Evolutionary conservation across 1,140 invertebrate species (phyloP).

Genomic region (Phthorimaea operculella): DNA sequence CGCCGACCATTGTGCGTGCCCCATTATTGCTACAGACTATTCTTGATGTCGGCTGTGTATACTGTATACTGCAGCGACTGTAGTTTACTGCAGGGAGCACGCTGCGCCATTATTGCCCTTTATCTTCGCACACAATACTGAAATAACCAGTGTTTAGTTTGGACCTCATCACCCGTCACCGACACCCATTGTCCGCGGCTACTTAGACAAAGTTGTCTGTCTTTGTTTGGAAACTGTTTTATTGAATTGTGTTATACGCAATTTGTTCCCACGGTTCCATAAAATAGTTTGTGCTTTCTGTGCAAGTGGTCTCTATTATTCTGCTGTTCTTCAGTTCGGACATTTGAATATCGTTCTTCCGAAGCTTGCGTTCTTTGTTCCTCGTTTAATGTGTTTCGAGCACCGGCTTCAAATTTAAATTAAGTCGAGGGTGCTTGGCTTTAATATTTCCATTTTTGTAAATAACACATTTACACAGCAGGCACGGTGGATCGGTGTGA

Average conservation of each 20-base stretch:
- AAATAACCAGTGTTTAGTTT: background rate
- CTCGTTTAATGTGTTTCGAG: no score
- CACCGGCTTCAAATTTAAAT: background rate
- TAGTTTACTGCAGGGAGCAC: slow-evolving; percentile 13
- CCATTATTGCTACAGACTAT: slow-evolving; percentile 18
- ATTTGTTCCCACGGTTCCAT: no score
- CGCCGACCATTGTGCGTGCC: slow-evolving; percentile 20
- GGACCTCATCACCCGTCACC: background rate
- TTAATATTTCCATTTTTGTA: background rate
- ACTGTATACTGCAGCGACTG: background rate
- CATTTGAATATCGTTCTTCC: no score
- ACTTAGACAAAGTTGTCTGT: background rate
- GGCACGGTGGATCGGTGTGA: background rate
- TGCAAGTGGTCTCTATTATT: no score
- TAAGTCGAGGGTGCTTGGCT: background rate
- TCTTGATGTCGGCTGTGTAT: no score
- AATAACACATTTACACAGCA: background rate
- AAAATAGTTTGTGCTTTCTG: no score
- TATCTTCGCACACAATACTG: background rate
- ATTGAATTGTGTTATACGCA: no score
- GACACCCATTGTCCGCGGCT: background rate
- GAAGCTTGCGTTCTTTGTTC: no score
- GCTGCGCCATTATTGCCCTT: background rate
- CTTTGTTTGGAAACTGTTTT: background rate
- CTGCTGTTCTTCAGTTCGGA: no score